A percentile compares a stretch with the other conserved stretches of the same genome.
Conservation (phyloP, 2,113 vertebrate genomes). For the Agapornis roseicollis region DNA sequence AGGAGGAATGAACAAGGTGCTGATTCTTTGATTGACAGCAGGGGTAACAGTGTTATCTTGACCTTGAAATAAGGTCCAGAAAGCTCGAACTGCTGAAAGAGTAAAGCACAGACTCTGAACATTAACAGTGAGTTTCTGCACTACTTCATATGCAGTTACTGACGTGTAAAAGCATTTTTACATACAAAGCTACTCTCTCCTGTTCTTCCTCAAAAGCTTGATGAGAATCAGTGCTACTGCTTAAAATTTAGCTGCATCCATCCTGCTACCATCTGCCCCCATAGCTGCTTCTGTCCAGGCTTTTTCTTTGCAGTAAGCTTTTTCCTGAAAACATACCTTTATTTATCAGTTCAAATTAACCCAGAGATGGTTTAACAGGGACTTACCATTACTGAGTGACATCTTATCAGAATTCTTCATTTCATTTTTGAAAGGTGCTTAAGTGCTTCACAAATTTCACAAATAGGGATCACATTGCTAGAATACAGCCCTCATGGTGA, state of each 20-base stretch:
- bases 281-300: accelerated
- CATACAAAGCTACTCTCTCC: not conserved
- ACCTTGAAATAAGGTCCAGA: conserved; percentile 57
- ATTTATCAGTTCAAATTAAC: not conserved
- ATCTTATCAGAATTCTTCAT: not conserved
- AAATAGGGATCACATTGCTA: not conserved
- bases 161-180: not conserved
- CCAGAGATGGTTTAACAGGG: not conserved
- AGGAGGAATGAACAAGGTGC: not conserved
- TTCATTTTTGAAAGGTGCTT: not conserved
- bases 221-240: not conserved
- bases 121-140: not conserved
- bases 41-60: not conserved
- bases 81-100: not conserved
- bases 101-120: not conserved
- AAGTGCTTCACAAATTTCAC: not conserved
- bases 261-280: not conserved
- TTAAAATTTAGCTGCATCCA: not conserved
- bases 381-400: not conserved
- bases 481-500: accelerated
- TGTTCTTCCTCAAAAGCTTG: not conserved
- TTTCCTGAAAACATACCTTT: not conserved
- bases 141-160: not conserved
- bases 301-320: not conserved
- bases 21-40: conserved; percentile 11